phyloP scores from a whole-genome alignment of 2,797 vertebrate species.

The Microctenopoma lineatum region DNA sequence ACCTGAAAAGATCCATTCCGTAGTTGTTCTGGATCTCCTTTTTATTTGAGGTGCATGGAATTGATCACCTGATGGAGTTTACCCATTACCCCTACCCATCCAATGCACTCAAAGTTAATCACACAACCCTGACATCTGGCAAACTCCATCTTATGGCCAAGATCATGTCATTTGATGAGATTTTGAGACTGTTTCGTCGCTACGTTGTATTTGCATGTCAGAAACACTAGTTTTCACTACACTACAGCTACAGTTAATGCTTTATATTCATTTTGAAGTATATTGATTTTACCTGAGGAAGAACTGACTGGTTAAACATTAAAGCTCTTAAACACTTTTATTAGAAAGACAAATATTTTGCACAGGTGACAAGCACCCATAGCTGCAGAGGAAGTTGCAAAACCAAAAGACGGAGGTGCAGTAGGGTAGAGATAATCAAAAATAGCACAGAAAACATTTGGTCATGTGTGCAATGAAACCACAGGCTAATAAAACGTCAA shows the following conservation, averaged over 20 bases:
- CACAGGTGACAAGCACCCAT: slow-evolving; percentile 32
- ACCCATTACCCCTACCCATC: no score
- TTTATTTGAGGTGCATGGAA: not conserved
- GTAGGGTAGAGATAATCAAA: slow-evolving; percentile 23
- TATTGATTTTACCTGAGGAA: not conserved
- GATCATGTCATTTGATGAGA: not conserved
- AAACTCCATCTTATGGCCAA: slow-evolving; percentile 8
- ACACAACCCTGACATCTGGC: not conserved
- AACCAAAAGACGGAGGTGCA: slow-evolving; percentile 37
- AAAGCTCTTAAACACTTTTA: not conserved
- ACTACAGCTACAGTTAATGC: not conserved
- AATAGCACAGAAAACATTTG: slow-evolving; percentile 50
- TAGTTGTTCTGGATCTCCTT: not conserved
- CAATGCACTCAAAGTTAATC: no score
- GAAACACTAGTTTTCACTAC: not conserved
- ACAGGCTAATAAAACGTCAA: slow-evolving; percentile 58
- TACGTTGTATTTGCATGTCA: not conserved
- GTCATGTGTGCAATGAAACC: slow-evolving; percentile 52
- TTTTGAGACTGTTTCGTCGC: not conserved
- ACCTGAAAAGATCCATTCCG: no score
- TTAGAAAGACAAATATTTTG: slow-evolving; percentile 30
- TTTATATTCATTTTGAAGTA: not conserved
- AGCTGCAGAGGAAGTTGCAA: slow-evolving; percentile 41
- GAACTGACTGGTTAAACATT: no score
- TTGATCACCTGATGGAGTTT: not conserved